These are phyloP conservation scores for Hydrozoanthus gracilis DNA, from an alignment of 92 coral and sea anemone genomes.

Conservation along the genomic window DNA sequence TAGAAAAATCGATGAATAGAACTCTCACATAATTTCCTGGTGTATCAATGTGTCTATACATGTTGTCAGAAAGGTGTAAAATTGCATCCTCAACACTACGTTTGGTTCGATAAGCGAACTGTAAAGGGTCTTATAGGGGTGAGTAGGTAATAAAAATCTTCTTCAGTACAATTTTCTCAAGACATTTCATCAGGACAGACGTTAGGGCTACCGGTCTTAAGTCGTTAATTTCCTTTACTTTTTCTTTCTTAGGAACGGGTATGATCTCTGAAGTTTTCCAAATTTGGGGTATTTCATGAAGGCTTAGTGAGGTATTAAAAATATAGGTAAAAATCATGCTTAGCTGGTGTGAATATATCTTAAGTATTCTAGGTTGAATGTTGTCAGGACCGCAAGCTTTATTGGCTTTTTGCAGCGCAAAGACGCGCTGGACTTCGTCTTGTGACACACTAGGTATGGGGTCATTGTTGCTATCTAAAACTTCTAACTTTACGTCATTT, in stretches of 20 bases:
- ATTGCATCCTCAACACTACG: constrained; percentile 7
- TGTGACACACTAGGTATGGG: background rate
- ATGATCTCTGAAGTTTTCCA: constrained; percentile 14
- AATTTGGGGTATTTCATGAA: background rate
- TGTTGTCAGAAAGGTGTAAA: background rate
- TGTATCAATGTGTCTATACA: background rate
- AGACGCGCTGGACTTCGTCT: background rate
- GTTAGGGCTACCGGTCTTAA: constrained; percentile 35
- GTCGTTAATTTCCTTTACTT: background rate
- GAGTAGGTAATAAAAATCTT: background rate
- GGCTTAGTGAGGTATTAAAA: constrained; percentile 2
- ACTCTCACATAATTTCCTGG: background rate
- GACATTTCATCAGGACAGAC: constrained; percentile 3
- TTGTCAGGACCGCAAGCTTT: constrained; percentile 9
- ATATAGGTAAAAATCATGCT: background rate
- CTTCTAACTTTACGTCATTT: background rate
- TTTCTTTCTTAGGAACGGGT: too few species aligned
- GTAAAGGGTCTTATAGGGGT: background rate
- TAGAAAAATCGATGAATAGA: constrained; percentile 15
- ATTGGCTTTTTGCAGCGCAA: background rate
- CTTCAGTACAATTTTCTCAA: constrained; percentile 2
- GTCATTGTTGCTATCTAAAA: background rate
- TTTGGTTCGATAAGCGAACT: constrained; percentile 16
- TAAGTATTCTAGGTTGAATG: background rate
- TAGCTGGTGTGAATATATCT: background rate